Conservation (phyloP, 2,888 invertebrate genomes). For the Tipula confusa region DNA sequence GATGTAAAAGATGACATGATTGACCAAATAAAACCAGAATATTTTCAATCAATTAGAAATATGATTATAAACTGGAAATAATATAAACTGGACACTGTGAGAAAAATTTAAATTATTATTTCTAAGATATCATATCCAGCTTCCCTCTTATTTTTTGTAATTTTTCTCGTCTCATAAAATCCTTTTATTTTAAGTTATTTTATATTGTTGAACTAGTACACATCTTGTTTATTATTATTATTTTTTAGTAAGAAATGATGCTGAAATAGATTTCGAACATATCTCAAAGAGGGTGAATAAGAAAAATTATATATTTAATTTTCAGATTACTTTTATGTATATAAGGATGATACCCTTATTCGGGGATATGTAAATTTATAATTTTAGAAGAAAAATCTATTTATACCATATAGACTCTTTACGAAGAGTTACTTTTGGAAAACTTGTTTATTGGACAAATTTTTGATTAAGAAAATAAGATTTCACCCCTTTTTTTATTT, state of each 20-base stretch:
- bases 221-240: too few species aligned
- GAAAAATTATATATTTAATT: neutral
- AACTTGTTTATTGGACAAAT: neutral
- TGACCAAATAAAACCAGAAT: neutral
- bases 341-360: neutral
- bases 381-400: neutral
- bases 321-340: neutral
- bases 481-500: neutral
- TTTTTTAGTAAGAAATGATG: slow-evolving; percentile 12
- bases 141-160: neutral
- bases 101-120: neutral
- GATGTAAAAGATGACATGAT: too few species aligned
- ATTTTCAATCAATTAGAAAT: neutral
- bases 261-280: slow-evolving; percentile 1
- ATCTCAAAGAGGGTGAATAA: neutral
- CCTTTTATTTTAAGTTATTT: neutral
- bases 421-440: neutral
- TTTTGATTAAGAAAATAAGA: neutral
- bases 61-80: neutral
- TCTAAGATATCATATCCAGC: neutral
- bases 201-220: neutral
- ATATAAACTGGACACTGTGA: slow-evolving; percentile 25
- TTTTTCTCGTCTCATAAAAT: neutral
- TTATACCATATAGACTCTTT: neutral
- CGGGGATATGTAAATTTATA: neutral